A percentile compares a stretch with the other conserved stretches of the same genome.
These are phyloP conservation scores for Oncorhynchus kisutch DNA, from an alignment of 2,113 vertebrate species.

Conservation along the genomic window DNA sequence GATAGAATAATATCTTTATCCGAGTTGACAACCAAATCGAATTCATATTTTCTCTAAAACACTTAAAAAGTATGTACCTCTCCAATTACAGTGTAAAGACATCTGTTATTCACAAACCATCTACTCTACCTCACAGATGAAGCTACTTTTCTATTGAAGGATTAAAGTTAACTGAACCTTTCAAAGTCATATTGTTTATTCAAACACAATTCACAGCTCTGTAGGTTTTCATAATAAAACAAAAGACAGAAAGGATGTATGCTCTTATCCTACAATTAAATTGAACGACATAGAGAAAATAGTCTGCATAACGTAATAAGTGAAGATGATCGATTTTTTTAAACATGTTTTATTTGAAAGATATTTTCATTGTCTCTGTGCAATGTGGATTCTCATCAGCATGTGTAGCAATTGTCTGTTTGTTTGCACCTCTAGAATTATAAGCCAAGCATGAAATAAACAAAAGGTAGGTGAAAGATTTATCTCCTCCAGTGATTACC, in stretches of 20 bases:
- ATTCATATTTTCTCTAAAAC: too few species aligned
- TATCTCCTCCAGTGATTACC: constrained; percentile 48
- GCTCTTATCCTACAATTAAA: neutral
- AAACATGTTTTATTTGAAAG: neutral
- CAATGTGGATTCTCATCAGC: constrained; percentile 36
- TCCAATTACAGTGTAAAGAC: too few species aligned
- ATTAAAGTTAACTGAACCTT: neutral
- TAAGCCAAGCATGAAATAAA: constrained; percentile 70
- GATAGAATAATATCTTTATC: too few species aligned
- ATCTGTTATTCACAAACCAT: too few species aligned
- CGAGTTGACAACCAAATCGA: too few species aligned
- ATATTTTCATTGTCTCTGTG: constrained; percentile 6
- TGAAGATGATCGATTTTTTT: too few species aligned
- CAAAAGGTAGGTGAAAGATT: constrained; percentile 50
- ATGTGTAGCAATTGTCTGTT: constrained; percentile 38
- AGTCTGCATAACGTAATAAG: too few species aligned
- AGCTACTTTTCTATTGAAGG: too few species aligned
- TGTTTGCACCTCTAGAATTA: constrained; percentile 56
- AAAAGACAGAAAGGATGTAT: neutral
- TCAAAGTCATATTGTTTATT: neutral
- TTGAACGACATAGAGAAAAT: too few species aligned
- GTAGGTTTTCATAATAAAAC: neutral
- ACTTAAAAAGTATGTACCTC: too few species aligned
- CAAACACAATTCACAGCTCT: neutral
- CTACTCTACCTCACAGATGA: too few species aligned